A percentile compares a stretch with the other conserved stretches of the same genome.
phyloP scores from a whole-genome alignment of 2,888 invertebrate species.

The Eudemis profundana region DNA sequence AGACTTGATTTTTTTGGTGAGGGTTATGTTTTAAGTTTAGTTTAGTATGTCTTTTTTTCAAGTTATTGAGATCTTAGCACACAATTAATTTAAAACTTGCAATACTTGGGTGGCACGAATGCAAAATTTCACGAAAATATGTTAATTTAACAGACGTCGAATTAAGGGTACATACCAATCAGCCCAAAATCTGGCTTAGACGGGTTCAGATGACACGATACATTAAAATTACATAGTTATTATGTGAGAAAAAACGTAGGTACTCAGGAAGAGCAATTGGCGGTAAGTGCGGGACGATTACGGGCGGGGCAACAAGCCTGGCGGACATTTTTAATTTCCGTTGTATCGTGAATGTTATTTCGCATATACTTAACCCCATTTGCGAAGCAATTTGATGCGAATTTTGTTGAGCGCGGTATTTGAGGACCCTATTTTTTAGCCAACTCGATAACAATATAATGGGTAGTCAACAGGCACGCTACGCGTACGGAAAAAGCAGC shows the following conservation, averaged over 20 bases:
- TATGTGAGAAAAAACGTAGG: conserved; percentile 7
- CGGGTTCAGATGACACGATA: conserved; percentile 18
- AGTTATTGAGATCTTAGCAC: too few species aligned
- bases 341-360: not conserved
- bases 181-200: not conserved
- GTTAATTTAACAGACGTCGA: conserved; percentile 2
- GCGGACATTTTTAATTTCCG: not conserved
- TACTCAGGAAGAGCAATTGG: conserved; percentile 25
- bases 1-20: too few species aligned
- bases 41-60: too few species aligned
- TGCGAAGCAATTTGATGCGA: not conserved
- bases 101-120: too few species aligned
- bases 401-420: not conserved
- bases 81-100: too few species aligned
- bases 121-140: conserved; percentile 13
- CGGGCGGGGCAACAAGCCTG: not conserved
- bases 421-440: too few species aligned
- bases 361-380: not conserved
- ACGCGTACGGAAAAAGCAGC: too few species aligned
- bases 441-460: too few species aligned
- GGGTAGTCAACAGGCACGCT: too few species aligned
- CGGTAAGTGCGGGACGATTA: conserved; percentile 16
- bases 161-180: not conserved
- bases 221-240: conserved; percentile 21
- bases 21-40: too few species aligned